These are phyloP conservation scores for Lasiurus borealis DNA, from an alignment of 2,113 vertebrate species.

Conservation along the genomic window DNA sequence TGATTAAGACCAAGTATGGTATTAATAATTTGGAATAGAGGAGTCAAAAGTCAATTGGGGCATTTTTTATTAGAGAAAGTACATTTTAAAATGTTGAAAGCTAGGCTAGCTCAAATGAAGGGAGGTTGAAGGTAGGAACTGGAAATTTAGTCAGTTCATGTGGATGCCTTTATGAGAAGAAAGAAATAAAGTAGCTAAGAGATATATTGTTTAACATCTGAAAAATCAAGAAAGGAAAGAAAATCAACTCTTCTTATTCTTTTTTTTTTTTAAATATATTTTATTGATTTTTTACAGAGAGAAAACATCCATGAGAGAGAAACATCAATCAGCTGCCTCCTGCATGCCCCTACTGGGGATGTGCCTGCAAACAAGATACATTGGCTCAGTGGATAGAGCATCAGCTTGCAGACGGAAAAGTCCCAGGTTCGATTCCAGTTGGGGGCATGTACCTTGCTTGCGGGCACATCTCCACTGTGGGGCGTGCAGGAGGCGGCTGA, in stretches of 20 bases:
- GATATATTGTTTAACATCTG: background rate
- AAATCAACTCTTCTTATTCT: background rate
- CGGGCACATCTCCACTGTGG: too few species aligned
- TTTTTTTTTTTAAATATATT: too few species aligned
- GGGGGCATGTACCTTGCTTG: too few species aligned
- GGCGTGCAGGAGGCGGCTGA: too few species aligned
- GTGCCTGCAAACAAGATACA: too few species aligned
- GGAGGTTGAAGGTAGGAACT: background rate
- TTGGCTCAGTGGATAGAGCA: too few species aligned
- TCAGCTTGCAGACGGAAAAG: too few species aligned
- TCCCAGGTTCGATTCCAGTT: too few species aligned
- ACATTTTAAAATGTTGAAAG: background rate
- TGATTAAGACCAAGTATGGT: background rate
- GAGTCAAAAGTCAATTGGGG: background rate
- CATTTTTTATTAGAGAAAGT: conserved; percentile 16
- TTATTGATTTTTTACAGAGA: too few species aligned
- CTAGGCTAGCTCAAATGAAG: background rate
- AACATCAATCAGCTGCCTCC: too few species aligned
- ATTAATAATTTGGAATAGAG: background rate
- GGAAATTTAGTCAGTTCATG: background rate
- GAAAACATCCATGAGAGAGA: too few species aligned
- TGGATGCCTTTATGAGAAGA: background rate
- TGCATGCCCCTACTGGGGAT: too few species aligned
- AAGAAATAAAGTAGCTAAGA: background rate
- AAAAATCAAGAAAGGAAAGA: conserved; percentile 43